phyloP scores from a whole-genome alignment of 2,113 vertebrate species.

The Clarias batrachus region DNA sequence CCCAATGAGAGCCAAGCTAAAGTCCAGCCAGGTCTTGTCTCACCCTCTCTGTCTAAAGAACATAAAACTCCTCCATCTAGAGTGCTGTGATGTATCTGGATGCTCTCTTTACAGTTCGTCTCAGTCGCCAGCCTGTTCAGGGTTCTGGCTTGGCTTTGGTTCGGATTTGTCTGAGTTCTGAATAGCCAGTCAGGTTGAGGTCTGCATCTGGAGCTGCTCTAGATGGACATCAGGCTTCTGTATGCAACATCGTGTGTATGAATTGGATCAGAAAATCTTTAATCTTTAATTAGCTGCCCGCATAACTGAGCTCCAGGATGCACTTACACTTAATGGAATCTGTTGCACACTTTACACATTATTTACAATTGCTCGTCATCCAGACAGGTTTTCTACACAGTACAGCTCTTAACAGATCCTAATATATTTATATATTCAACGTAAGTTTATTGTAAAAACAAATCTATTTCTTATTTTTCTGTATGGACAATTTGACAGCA shows the following conservation, averaged over 20 bases:
- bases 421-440: too few species aligned
- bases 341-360: too few species aligned
- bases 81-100: neutral
- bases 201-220: neutral
- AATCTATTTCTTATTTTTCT: too few species aligned
- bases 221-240: neutral
- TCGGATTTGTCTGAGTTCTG: neutral
- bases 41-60: neutral
- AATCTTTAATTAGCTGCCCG: neutral
- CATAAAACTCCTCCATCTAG: neutral
- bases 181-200: neutral
- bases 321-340: too few species aligned
- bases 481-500: too few species aligned
- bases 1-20: neutral
- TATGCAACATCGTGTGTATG: neutral
- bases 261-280: neutral
- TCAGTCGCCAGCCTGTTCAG: neutral
- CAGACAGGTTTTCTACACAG: too few species aligned
- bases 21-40: neutral
- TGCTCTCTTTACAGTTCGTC: neutral
- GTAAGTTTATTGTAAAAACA: too few species aligned
- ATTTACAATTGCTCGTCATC: too few species aligned
- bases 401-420: too few species aligned
- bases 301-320: too few species aligned
- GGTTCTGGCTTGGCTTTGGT: neutral